Evolutionary conservation across 2,888 invertebrate genomes (phyloP).

Genomic region (Cantharis nigra): DNA sequence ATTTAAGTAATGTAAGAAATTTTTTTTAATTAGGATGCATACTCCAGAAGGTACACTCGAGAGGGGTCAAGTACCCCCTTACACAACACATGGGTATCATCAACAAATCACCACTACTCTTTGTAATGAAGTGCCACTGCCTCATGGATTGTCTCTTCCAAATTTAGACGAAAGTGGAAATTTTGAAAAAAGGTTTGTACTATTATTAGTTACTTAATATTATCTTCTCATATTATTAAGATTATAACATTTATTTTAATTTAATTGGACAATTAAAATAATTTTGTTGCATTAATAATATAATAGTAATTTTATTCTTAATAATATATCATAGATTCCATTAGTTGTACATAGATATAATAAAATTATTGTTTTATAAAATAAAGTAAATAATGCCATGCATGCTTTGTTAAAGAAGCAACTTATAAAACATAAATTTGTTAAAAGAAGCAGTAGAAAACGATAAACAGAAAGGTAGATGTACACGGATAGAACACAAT

Average conservation of each 20-base stretch:
- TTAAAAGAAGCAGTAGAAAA: background rate
- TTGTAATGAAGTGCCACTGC: constrained; percentile 35
- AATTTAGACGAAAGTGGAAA: constrained; percentile 53
- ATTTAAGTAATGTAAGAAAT: background rate
- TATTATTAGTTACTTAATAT: background rate
- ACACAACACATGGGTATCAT: constrained; percentile 39
- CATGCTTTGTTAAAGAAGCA: background rate
- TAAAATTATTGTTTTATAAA: background rate
- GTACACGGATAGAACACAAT: background rate
- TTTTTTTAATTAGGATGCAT: constrained; percentile 47
- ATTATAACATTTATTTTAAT: too few species aligned
- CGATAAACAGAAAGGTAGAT: background rate
- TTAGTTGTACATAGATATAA: background rate
- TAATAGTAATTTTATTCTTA: background rate
- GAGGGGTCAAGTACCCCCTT: constrained; percentile 47
- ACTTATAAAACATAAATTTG: background rate
- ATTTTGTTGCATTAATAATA: too few species aligned
- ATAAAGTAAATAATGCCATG: background rate
- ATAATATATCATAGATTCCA: background rate
- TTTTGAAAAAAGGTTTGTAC: constrained; percentile 49
- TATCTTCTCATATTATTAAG: too few species aligned
- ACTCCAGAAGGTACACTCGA: constrained; percentile 55
- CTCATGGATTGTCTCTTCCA: constrained; percentile 44
- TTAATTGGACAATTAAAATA: too few species aligned
- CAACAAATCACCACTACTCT: constrained; percentile 11